Evolutionary conservation across 23 tunicate species (phyloP).

Genomic region (Ciona savignyi): DNA sequence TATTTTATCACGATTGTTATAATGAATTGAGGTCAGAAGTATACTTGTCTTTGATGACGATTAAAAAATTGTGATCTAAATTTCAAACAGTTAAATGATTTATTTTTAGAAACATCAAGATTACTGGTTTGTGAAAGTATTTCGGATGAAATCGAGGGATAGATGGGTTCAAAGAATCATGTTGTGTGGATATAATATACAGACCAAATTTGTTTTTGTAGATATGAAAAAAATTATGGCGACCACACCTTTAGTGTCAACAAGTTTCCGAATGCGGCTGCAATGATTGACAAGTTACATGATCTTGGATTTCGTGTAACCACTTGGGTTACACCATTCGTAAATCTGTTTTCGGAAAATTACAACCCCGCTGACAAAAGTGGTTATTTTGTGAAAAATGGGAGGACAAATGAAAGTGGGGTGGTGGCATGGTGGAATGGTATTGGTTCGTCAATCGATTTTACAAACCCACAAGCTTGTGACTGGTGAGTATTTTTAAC

Average conservation of each 20-base stretch:
- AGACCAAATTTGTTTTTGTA: slow-evolving; percentile 5
- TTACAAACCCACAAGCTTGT: slow-evolving; percentile 47
- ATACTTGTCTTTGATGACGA: too few relatives aligned
- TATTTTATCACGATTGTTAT: too few relatives aligned
- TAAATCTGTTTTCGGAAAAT: slow-evolving; percentile 26
- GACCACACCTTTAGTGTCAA: slow-evolving; percentile 53
- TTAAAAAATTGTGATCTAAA: too few relatives aligned
- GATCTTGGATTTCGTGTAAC: slow-evolving; percentile 58
- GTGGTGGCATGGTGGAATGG: slow-evolving; percentile 56
- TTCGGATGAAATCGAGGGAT: too few relatives aligned
- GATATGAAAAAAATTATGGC: slow-evolving; percentile 36
- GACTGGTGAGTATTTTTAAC: slow-evolving; percentile 26
- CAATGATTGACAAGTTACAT: slow-evolving; percentile 14
- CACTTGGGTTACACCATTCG: slow-evolving; percentile 67
- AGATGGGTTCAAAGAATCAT: too few relatives aligned
- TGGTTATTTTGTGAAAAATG: slow-evolving; percentile 22
- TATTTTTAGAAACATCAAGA: too few relatives aligned
- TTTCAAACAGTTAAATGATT: too few relatives aligned
- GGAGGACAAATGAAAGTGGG: slow-evolving; percentile 24
- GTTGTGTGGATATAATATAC: too few relatives aligned
- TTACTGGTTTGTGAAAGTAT: too few relatives aligned
- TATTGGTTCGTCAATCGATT: slow-evolving; percentile 32
- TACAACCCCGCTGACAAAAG: slow-evolving; percentile 11
- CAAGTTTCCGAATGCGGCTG: slow-evolving; percentile 46
- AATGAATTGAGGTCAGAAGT: too few relatives aligned